Evolutionary conservation across 2,113 vertebrate genomes (phyloP), one percentile per base, ranked within the genome.

Genomic region (Pimephales promelas): DNA sequence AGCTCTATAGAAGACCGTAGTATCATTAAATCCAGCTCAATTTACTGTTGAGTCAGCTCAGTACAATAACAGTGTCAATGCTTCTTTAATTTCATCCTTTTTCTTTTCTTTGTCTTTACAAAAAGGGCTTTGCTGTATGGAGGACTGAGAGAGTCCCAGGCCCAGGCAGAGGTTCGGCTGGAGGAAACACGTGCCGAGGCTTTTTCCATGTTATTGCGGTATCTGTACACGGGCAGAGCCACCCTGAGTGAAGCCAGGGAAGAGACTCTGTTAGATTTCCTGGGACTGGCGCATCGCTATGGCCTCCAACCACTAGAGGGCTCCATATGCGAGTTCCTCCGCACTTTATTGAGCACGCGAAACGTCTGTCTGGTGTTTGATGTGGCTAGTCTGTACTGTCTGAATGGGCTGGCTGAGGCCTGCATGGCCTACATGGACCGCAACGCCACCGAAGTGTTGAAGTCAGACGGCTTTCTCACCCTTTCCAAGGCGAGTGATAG

Each of bases 311-410:
- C 97, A 80, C 92, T 99, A 84, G 98, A 99, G 84, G 96, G 97
- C 91, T 98, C 98, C 72, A 98, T 97, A 0, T 99, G 97, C 0
- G 97, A 99, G 79, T 99, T 98, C 90, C 96, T 99, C 82, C 97
- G 98, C 86, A 98, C 98, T 85, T 94, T 99, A 85, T 95, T 99
- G 81, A 96, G 97, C 90, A 97, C 96, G 86, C 96, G 96, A 92
- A 99, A 99, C 45, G 97, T 99, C 89, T 98, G 97, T 88, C 95
- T 98, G 95, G 97, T 98, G 20, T 99, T 98, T 49, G 98, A 99
- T 16, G 97, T 98, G 91, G 97, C 98, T 90, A 97, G 96, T 88
- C 97, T 99, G 73, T 99, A 99, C 93, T 96, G 94, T 2, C 96
- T 99, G 88, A 93, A 93, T 70, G 90, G 94, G 66, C 93, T 99